A percentile compares a stretch with the other conserved stretches of the same genome.
Conservation (phyloP, 2,113 vertebrate species). For the Gavialis gangeticus region DNA sequence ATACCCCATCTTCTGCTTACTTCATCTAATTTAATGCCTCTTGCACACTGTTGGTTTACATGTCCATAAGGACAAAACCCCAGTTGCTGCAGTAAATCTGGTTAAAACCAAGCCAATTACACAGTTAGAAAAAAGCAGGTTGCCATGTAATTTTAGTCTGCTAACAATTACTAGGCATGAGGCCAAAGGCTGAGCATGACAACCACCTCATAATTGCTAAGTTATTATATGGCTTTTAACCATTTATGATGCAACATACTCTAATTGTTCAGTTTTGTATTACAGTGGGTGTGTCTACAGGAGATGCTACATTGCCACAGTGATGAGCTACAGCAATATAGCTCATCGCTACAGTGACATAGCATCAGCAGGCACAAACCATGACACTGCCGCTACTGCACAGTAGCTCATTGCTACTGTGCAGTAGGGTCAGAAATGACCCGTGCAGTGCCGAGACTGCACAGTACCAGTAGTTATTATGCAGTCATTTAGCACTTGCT, state of each 20-base stretch:
- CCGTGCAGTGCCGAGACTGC: too few species aligned
- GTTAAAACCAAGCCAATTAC: constrained; percentile 49
- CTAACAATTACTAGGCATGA: not conserved
- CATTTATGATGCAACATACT: not conserved
- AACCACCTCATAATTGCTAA: not conserved
- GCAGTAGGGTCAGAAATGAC: too few species aligned
- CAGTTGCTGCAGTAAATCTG: constrained; percentile 19
- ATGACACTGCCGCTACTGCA: too few species aligned
- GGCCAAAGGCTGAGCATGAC: not conserved
- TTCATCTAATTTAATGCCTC: not conserved
- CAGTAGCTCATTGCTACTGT: too few species aligned
- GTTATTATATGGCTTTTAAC: not conserved
- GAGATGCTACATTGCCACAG: too few species aligned
- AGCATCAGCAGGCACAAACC: too few species aligned
- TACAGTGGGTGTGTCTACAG: not conserved
- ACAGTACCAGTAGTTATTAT: too few species aligned
- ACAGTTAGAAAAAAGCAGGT: constrained; percentile 34
- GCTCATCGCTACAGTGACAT: too few species aligned
- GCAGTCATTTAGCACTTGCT: too few species aligned
- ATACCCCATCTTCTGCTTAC: not conserved
- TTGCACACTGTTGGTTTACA: not conserved
- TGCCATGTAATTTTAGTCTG: constrained; percentile 20
- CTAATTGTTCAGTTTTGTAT: not conserved
- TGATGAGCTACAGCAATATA: too few species aligned
- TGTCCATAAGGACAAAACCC: constrained; percentile 13